Evolutionary conservation across 2,888 invertebrate genomes (phyloP).

Genomic region (Sylvicola cinctus): DNA sequence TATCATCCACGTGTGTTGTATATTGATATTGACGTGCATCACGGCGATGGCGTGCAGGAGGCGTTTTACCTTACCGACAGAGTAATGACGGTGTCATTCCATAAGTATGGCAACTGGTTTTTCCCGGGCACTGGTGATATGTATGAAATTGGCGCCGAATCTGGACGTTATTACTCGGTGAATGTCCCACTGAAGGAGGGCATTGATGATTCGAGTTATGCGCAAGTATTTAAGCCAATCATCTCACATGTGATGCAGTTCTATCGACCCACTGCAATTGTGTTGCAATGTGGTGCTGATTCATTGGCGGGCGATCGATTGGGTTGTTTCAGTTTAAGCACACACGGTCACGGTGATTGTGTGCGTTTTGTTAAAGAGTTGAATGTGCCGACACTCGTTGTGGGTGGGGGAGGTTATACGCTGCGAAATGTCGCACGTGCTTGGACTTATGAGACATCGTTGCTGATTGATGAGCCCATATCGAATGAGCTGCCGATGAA

Average conservation of each 20-base stretch:
- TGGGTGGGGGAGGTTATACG: constrained; percentile 75
- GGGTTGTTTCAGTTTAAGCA: constrained; percentile 90
- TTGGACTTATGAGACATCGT: constrained; percentile 97
- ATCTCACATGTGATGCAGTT: constrained; percentile 89
- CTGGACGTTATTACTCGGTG: constrained; percentile 89
- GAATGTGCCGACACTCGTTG: constrained; percentile 77
- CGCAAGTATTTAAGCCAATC: constrained; percentile 86
- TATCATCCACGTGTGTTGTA: constrained; percentile 89
- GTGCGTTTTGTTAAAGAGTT: constrained; percentile 87
- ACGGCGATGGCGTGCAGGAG: constrained; percentile 86
- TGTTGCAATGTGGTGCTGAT: constrained; percentile 95
- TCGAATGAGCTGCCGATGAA: constrained; percentile 89
- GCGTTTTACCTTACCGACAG: constrained; percentile 93
- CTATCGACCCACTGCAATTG: constrained; percentile 91
- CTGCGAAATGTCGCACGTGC: constrained; percentile 91
- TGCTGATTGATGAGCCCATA: constrained; percentile 80
- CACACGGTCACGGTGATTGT: constrained; percentile 92
- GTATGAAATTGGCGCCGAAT: constrained; percentile 94
- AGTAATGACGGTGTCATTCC: constrained; percentile 98
- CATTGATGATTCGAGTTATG: constrained; percentile 84
- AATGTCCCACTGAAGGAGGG: constrained; percentile 97
- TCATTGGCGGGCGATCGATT: constrained; percentile 85
- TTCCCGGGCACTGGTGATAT: constrained; percentile 98
- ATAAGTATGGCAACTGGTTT: constrained; percentile 94
- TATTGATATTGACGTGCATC: constrained; percentile 98